A percentile compares a stretch with the other conserved stretches of the same genome.
Evolutionary conservation across 2,797 vertebrate species (phyloP).

Genomic region (Tauraco hartlaubi): DNA sequence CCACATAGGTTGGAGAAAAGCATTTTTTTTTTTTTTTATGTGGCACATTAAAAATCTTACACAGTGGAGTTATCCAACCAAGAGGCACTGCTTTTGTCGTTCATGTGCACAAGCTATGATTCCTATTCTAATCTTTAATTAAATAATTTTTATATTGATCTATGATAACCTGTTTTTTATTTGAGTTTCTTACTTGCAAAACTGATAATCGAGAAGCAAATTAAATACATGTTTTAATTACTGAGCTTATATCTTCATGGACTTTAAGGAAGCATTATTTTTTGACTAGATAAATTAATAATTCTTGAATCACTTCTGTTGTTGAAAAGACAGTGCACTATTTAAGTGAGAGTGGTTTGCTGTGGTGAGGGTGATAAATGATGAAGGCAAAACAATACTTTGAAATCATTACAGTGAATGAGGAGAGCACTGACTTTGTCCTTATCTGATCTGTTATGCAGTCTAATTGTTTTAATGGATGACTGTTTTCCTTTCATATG

Average conservation of each 20-base stretch:
- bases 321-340: not conserved
- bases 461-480: not conserved
- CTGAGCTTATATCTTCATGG: not conserved
- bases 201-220: not conserved
- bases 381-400: not conserved
- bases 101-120: not conserved
- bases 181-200: not conserved
- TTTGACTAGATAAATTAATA: not conserved
- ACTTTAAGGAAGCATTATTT: not conserved
- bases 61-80: not conserved
- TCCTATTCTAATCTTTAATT: not conserved
- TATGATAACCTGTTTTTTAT: not conserved
- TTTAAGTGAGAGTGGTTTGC: not conserved
- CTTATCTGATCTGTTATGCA: not conserved
- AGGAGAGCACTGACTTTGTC: not conserved
- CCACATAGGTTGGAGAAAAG: rapidly evolving
- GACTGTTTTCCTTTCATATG: not conserved
- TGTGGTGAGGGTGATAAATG: not conserved
- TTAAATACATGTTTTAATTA: not conserved
- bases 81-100: not conserved
- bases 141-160: not conserved
- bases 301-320: not conserved
- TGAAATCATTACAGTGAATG: not conserved
- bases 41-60: not conserved
- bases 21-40: rapidly evolving